A percentile compares a stretch with the other conserved stretches of the same genome.
These are phyloP conservation scores for Drosophila parvula DNA, from an alignment of 1,140 invertebrate genomes.

Conservation along the genomic window DNA sequence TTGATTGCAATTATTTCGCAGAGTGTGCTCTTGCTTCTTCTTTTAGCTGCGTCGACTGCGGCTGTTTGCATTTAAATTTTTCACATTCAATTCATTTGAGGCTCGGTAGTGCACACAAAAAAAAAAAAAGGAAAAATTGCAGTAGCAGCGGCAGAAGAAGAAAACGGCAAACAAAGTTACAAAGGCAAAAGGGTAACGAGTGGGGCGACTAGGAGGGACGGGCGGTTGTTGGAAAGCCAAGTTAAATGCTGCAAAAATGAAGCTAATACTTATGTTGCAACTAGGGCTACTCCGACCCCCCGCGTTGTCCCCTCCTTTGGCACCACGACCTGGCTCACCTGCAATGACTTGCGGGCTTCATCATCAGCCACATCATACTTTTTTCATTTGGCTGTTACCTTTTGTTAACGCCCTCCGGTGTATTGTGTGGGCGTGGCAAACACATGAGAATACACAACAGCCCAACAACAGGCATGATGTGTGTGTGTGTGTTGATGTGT, in stretches of 20 bases:
- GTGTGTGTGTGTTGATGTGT: slow-evolving; percentile 7
- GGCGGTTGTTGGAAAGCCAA: slow-evolving; percentile 10
- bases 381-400: slow-evolving; percentile 58
- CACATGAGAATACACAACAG: slow-evolving; percentile 45
- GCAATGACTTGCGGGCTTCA: slow-evolving; percentile 69
- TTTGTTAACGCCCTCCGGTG: slow-evolving; percentile 43
- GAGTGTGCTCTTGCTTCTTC: slow-evolving; percentile 17
- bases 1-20: slow-evolving; percentile 1
- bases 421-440: slow-evolving; percentile 71
- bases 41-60: slow-evolving; percentile 68
- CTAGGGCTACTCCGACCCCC: slow-evolving; percentile 50
- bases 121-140: slow-evolving; percentile 25
- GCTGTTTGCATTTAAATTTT: slow-evolving; percentile 82
- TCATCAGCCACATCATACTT: slow-evolving; percentile 51
- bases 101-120: slow-evolving; percentile 60
- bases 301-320: not conserved
- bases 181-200: slow-evolving; percentile 52
- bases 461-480: slow-evolving; percentile 13
- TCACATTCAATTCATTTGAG: slow-evolving; percentile 82
- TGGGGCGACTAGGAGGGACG: no score
- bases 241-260: slow-evolving; percentile 76
- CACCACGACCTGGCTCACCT: slow-evolving; percentile 41
- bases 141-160: slow-evolving; percentile 38
- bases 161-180: slow-evolving; percentile 71
- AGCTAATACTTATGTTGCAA: slow-evolving; percentile 81